Conservation (phyloP, 2,888 invertebrate species). For the Agrilus cyanescens region DNA sequence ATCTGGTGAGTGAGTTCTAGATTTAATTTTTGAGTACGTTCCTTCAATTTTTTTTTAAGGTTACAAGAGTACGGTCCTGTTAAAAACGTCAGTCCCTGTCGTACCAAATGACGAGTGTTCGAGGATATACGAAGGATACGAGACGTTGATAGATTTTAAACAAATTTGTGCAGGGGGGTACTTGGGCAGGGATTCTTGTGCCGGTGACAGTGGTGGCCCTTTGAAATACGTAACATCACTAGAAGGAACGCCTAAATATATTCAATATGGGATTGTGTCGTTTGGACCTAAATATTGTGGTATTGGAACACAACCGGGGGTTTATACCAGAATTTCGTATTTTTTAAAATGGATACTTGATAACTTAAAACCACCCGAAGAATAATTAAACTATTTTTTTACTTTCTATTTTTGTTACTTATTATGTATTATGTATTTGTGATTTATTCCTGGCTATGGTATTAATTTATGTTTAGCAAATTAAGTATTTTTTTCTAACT, state of each 20-base stretch:
- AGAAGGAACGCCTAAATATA: slow-evolving; percentile 33
- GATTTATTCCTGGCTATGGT: too few relatives aligned
- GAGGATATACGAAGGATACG: slow-evolving; percentile 20
- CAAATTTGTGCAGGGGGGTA: slow-evolving; percentile 54
- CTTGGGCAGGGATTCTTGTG: slow-evolving; percentile 47
- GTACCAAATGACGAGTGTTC: slow-evolving; percentile 29
- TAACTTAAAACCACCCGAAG: slow-evolving; percentile 32
- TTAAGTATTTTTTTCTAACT: background rate
- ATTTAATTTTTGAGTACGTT: slow-evolving; percentile 6
- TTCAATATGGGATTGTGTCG: slow-evolving; percentile 47
- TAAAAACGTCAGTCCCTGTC: slow-evolving; percentile 35
- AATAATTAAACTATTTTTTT: background rate
- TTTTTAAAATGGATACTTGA: slow-evolving; percentile 56
- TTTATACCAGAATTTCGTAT: slow-evolving; percentile 52
- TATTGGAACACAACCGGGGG: slow-evolving; percentile 50
- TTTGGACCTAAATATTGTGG: slow-evolving; percentile 38
- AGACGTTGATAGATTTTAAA: slow-evolving; percentile 19
- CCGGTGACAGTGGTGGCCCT: slow-evolving; percentile 60
- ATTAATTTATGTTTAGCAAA: background rate
- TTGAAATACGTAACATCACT: slow-evolving; percentile 34
- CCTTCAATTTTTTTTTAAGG: too few relatives aligned
- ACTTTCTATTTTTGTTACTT: background rate
- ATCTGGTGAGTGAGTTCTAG: slow-evolving; percentile 33
- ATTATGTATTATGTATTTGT: background rate
- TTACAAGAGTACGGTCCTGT: slow-evolving; percentile 26